phyloP scores from a whole-genome alignment of 2,797 vertebrate genomes.

The Rhincodon typus region DNA sequence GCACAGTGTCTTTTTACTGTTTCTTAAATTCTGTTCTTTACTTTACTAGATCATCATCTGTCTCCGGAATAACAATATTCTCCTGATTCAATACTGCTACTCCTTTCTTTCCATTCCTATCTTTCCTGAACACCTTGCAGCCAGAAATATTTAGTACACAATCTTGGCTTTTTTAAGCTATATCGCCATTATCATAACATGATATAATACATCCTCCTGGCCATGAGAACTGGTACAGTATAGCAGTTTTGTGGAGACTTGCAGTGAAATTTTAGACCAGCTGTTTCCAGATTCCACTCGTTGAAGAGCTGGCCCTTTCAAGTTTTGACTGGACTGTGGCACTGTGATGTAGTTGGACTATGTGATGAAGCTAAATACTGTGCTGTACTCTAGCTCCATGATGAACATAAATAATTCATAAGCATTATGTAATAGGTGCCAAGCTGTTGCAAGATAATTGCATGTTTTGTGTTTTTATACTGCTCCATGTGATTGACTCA shows the following conservation, averaged over 20 bases:
- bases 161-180: no score
- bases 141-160: no score
- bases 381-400: neutral
- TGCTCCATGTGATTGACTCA: neutral
- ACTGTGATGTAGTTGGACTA: neutral
- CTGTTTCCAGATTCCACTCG: neutral
- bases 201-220: neutral
- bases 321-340: neutral
- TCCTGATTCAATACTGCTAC: no score
- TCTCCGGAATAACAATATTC: no score
- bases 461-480: neutral
- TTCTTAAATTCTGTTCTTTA: no score
- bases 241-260: neutral
- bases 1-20: no score
- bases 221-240: neutral
- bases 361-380: neutral
- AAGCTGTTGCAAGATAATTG: conserved; percentile 2
- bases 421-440: neutral
- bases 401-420: neutral
- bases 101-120: no score
- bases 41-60: no score
- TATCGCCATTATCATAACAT: no score
- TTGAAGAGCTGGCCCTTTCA: neutral
- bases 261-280: neutral
- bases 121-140: no score